phyloP scores from a whole-genome alignment of 2,113 vertebrate species.

The Hemiscyllium ocellatum region DNA sequence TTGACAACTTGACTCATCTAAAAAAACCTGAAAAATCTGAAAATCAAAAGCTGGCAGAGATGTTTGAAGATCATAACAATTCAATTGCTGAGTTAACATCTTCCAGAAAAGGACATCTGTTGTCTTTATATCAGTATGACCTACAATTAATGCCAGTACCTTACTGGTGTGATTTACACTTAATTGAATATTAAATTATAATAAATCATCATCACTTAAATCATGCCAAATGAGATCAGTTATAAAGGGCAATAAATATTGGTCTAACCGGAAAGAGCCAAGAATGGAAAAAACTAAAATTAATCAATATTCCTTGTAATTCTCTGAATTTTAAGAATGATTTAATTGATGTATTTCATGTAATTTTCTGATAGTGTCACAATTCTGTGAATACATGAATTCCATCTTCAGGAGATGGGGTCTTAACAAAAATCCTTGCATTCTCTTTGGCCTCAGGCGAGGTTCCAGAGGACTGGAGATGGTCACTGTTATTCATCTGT shows the following conservation, averaged over 20 bases:
- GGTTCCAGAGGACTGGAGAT: too few relatives aligned
- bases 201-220: not conserved
- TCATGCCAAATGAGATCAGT: not conserved
- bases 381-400: not conserved
- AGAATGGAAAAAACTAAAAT: not conserved
- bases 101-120: not conserved
- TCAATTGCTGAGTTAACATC: not conserved
- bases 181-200: not conserved
- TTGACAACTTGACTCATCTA: not conserved
- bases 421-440: too few relatives aligned
- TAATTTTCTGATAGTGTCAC: not conserved
- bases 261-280: not conserved
- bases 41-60: not conserved
- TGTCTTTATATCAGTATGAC: not conserved
- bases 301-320: not conserved
- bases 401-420: not conserved
- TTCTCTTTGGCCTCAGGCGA: too few relatives aligned
- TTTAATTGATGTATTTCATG: not conserved
- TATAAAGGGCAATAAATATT: not conserved
- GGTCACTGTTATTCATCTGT: too few relatives aligned
- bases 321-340: not conserved
- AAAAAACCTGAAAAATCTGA: not conserved
- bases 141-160: not conserved
- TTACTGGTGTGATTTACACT: not conserved
- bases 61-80: not conserved